Conservation (phyloP, 2,113 vertebrate species). For the Entomyzon cyanotis region DNA sequence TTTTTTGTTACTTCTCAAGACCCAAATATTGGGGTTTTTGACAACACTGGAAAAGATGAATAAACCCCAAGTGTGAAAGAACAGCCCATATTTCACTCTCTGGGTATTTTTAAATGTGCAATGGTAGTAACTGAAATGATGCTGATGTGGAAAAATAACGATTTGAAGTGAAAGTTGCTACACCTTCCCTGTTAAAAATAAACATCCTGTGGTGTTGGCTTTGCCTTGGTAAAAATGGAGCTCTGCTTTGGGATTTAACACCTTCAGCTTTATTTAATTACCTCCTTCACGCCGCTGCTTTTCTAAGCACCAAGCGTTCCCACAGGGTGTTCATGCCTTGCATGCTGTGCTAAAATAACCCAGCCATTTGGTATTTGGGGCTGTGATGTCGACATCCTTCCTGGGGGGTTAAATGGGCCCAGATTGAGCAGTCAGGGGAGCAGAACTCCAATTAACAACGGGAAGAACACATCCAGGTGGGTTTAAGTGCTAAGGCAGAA, state of each 20-base stretch:
- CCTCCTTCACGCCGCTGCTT: slow-evolving; percentile 13
- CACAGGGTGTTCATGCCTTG: not conserved
- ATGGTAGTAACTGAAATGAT: not conserved
- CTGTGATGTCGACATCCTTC: not conserved
- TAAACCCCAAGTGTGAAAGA: not conserved
- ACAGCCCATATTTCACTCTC: not conserved
- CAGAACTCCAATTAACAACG: not conserved
- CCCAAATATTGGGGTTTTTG: not conserved
- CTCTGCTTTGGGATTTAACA: slow-evolving; percentile 41
- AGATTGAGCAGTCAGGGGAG: not conserved
- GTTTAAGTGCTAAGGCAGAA: fast-evolving
- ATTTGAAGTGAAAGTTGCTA: slow-evolving; percentile 2
- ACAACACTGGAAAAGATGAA: not conserved
- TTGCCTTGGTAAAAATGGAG: not conserved
- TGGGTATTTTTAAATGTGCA: not conserved
- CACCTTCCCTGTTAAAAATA: slow-evolving; percentile 35
- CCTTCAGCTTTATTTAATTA: slow-evolving; percentile 50
- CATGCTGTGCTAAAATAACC: not conserved
- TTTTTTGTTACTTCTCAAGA: not conserved
- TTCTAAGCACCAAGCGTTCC: not conserved
- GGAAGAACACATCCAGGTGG: not conserved
- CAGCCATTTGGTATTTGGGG: not conserved
- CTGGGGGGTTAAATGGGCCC: not conserved
- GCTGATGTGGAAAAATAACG: not conserved
- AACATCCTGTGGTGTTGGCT: not conserved